These are phyloP conservation scores for Microplitis demolitor DNA, from an alignment of 1,140 invertebrate species.

Conservation along the genomic window DNA sequence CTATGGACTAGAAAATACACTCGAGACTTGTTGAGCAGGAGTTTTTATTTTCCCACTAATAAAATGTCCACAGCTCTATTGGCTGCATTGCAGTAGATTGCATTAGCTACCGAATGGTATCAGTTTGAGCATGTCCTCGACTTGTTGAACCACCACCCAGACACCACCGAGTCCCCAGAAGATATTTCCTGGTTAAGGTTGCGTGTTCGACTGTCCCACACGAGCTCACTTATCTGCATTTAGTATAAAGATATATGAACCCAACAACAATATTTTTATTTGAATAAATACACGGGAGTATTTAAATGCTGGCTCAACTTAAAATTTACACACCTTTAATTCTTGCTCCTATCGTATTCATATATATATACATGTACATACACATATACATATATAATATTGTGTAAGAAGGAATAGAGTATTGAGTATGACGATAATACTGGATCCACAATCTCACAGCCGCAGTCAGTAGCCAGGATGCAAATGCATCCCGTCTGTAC, in stretches of 20 bases:
- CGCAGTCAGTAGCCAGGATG: constrained; percentile 15
- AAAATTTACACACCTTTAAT: background rate
- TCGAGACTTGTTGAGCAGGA: too few relatives aligned
- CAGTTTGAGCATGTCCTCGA: background rate
- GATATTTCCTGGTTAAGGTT: background rate
- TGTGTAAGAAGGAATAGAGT: background rate
- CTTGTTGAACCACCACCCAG: background rate
- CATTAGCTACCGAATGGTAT: constrained; percentile 1
- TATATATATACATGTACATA: background rate
- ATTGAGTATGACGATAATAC: background rate
- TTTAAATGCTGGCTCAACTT: too few relatives aligned
- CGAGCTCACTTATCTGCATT: background rate
- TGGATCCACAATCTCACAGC: constrained; percentile 5
- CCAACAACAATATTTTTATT: too few relatives aligned
- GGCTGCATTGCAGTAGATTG: background rate
- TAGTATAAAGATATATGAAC: background rate
- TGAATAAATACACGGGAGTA: too few relatives aligned
- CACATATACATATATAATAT: background rate
- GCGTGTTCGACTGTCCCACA: constrained; percentile 2
- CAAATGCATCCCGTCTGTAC: constrained; percentile 24
- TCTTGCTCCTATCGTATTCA: too few relatives aligned
- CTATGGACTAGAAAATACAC: too few relatives aligned
- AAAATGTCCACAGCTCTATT: background rate
- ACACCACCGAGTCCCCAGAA: background rate
- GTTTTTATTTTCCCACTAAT: background rate